Conservation (phyloP, 2,888 invertebrate species). For the Aromia moschata region DNA sequence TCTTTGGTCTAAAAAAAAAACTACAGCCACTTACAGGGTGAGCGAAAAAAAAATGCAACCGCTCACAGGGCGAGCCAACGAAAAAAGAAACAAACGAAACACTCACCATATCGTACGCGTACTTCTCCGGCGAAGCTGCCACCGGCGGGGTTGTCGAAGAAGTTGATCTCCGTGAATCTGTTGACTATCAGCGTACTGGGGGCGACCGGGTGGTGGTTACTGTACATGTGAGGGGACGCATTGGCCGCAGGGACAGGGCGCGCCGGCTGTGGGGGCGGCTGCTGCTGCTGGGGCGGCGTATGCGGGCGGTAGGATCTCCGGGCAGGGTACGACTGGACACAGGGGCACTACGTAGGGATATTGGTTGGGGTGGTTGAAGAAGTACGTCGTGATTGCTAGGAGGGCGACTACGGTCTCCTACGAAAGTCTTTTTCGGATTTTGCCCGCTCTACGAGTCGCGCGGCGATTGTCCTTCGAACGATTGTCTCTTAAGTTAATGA, state of each 20-base stretch:
- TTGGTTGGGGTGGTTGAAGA: constrained; percentile 63
- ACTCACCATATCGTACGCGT: constrained; percentile 62
- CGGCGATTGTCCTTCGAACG: too few species aligned
- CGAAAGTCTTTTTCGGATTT: too few species aligned
- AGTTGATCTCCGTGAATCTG: constrained; percentile 64
- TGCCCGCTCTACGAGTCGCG: too few species aligned
- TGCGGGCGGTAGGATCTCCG: constrained; percentile 53
- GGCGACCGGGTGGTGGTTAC: constrained; percentile 49
- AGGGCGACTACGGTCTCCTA: constrained; percentile 14
- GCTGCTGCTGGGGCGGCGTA: too few species aligned
- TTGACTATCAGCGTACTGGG: constrained; percentile 63
- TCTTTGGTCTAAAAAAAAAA: too few species aligned
- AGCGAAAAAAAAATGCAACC: too few species aligned
- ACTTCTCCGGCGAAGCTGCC: constrained; percentile 55
- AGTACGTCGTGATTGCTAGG: constrained; percentile 63
- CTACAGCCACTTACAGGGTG: too few species aligned
- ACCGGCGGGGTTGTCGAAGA: constrained; percentile 60
- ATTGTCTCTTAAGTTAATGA: constrained; percentile 35
- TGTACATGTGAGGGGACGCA: constrained; percentile 63
- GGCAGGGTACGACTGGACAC: constrained; percentile 60
- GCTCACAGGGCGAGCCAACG: too few species aligned
- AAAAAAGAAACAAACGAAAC: too few species aligned
- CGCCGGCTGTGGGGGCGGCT: constrained; percentile 61
- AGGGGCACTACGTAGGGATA: constrained; percentile 64
- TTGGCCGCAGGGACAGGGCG: constrained; percentile 69